These are phyloP conservation scores for Drosophila navojoa DNA, from an alignment of 1,140 invertebrate genomes.

Conservation along the genomic window DNA sequence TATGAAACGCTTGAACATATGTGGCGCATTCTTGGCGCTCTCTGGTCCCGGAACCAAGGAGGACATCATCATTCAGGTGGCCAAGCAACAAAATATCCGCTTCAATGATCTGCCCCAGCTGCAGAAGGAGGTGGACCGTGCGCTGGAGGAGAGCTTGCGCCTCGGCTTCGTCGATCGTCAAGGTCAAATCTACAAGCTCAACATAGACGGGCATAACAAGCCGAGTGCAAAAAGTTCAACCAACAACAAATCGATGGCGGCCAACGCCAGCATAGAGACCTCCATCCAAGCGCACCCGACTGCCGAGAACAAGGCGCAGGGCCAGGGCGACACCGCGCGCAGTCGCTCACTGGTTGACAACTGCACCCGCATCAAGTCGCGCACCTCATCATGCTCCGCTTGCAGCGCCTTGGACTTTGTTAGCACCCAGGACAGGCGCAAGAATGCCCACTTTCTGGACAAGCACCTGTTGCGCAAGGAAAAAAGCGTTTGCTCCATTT, in stretches of 20 bases:
- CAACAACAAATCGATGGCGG: neutral
- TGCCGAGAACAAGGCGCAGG: neutral
- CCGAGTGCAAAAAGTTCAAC: no score
- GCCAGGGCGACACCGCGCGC: constrained; percentile 20
- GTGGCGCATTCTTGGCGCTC: constrained; percentile 11
- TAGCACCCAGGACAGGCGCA: neutral
- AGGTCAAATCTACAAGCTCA: constrained; percentile 8
- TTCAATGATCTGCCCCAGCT: constrained; percentile 40
- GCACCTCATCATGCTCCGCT: neutral
- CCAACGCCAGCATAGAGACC: neutral
- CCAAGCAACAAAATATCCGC: constrained; percentile 40
- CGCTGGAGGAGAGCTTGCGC: constrained; percentile 11
- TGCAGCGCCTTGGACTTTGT: neutral
- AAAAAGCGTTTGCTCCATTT: constrained; percentile 12
- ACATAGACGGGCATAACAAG: neutral
- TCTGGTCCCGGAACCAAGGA: constrained; percentile 26
- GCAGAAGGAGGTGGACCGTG: constrained; percentile 32
- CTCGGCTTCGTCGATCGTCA: constrained; percentile 26
- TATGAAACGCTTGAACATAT: constrained; percentile 35
- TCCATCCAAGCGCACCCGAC: no score
- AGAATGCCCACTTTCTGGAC: neutral
- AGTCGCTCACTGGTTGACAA: neutral
- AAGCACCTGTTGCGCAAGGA: neutral
- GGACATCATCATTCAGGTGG: constrained; percentile 35
- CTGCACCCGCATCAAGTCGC: neutral